Evolutionary conservation across 2,113 vertebrate genomes (phyloP).

Genomic region (Calidris pygmaea): DNA sequence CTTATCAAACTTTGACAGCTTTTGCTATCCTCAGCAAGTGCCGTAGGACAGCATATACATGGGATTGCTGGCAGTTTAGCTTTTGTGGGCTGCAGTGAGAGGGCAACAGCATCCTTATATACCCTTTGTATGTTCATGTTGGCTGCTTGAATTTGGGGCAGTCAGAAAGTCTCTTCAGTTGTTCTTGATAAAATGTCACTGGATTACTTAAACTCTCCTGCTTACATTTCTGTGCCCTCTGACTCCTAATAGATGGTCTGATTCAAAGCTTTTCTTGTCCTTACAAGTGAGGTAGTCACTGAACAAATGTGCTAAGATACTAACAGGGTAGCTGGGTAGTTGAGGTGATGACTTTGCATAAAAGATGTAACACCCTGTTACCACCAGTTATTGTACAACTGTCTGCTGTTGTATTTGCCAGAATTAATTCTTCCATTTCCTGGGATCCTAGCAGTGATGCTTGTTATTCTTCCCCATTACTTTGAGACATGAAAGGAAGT

Average conservation of each 20-base stretch:
- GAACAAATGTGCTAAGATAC: neutral
- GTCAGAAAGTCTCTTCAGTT: neutral
- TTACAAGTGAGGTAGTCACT: neutral
- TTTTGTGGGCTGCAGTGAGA: neutral
- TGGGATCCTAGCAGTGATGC: neutral
- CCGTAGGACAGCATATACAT: neutral
- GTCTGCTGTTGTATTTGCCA: neutral
- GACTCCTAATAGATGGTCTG: neutral
- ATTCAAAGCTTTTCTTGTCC: neutral
- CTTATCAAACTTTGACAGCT: neutral
- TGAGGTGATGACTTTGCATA: neutral
- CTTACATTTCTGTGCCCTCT: neutral
- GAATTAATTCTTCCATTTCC: neutral
- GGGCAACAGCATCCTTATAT: neutral
- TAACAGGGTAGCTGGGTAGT: neutral
- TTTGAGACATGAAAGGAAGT: neutral
- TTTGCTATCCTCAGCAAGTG: neutral
- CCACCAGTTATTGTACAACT: neutral
- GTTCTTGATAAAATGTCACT: neutral
- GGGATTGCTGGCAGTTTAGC: neutral
- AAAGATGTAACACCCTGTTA: neutral
- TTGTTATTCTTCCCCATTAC: neutral
- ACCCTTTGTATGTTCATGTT: neutral
- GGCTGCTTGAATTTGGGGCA: neutral
- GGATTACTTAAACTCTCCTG: neutral